Evolutionary conservation across 2,888 invertebrate genomes (phyloP), one percentile per base, ranked within the genome.

Genomic region (Epirrita christyi): DNA sequence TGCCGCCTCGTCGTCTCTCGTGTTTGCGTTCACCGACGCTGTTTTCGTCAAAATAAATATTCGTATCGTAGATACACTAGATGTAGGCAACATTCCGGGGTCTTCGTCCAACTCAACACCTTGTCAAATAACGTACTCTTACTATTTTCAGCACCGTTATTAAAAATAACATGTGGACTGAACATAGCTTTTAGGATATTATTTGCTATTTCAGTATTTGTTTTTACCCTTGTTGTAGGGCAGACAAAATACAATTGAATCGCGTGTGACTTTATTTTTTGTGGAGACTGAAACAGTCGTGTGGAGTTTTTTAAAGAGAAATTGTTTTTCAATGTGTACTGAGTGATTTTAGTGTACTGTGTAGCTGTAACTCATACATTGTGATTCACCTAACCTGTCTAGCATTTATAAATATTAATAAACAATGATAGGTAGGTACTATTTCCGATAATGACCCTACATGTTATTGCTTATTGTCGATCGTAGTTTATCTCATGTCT

Each of bases 401-500:
- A 29, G 8, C 0, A 29, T 13, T 15, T 27, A 48, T 29, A 6
- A 6, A 27, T 15, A 37, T 36, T 9, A 29, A 29, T 41, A 11
- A 34, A 49, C 14, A 11, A 44, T 40, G 29, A 42, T 50, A 34
- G 21, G 3, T 32, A 32, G 14, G 40, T 45, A 48, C 41, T 54
- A 55, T 56, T 58, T 58, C 55, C 60, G 62, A 54, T 60, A 80
- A 75, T 73, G 76, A 74, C 78, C 77, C 75, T 76, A 74, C 68
- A 67, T 74, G 72, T 78, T 78, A 75, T 78, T 79, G 76, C 57
- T 60, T 79, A 77, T 74, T 76, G 72, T 70, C 78, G 74, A 78
- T 75, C 74, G 69, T 67, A 51, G 46, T 85, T 88, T 88, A 90
- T 90, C 89, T 86, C 80, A 71, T 74, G 82, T 80, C 76, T 81